These are phyloP conservation scores for Daboia siamensis DNA, from an alignment of 2,113 vertebrate species.

Conservation along the genomic window DNA sequence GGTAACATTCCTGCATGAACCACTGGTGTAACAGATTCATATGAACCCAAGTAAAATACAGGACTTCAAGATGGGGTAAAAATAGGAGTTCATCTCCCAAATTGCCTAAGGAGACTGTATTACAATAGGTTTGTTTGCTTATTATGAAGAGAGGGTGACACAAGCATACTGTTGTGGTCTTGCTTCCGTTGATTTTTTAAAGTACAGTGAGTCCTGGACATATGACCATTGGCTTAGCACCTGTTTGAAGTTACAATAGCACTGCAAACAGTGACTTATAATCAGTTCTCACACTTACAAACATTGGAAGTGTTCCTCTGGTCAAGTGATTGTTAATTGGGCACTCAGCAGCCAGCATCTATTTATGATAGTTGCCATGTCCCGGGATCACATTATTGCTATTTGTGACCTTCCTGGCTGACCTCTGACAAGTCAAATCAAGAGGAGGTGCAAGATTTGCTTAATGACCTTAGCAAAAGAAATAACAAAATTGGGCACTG, in stretches of 20 bases:
- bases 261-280: not conserved
- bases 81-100: not conserved
- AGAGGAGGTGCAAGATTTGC: not conserved
- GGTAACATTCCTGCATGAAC: not conserved
- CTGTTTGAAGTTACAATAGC: not conserved
- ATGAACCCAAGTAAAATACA: not conserved
- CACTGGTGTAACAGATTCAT: not conserved
- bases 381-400: not conserved
- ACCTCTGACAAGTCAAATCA: not conserved
- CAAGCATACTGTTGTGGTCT: not conserved
- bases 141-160: not conserved
- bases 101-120: not conserved
- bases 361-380: not conserved
- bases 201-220: not conserved
- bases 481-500: not conserved
- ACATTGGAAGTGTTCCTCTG: not conserved
- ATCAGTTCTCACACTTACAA: not conserved
- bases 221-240: not conserved
- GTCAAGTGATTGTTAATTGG: not conserved
- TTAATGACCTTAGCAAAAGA: not conserved
- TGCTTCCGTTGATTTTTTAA: too few species aligned
- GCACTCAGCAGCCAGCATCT: not conserved
- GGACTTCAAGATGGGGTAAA: not conserved
- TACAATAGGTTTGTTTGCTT: too few species aligned
- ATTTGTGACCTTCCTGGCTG: not conserved